Conservation (phyloP, 2,888 invertebrate species). For the Xestobium rufovillosum region DNA sequence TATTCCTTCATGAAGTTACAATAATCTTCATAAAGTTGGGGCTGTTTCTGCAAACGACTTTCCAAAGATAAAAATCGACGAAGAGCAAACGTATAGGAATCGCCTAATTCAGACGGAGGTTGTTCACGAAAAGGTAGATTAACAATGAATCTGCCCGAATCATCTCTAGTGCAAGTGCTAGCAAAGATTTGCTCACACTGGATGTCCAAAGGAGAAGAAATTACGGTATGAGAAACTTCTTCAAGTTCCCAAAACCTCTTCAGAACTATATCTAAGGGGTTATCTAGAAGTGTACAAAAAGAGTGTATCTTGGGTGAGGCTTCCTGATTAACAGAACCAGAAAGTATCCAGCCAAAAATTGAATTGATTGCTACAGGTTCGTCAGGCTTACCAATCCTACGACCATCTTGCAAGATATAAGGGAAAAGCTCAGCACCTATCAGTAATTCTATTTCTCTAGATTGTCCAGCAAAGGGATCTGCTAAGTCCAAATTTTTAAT, state of each 20-base stretch:
- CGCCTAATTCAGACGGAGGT: not conserved
- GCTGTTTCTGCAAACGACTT: not conserved
- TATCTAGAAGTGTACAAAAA: too few relatives aligned
- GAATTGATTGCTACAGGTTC: slow-evolving; percentile 1
- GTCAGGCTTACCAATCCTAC: not conserved
- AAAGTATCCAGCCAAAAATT: slow-evolving; percentile 1
- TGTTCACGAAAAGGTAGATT: not conserved
- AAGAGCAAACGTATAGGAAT: not conserved
- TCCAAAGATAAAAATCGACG: not conserved
- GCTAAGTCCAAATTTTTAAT: not conserved
- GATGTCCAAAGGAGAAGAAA: not conserved
- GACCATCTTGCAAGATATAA: too few relatives aligned
- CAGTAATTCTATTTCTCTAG: too few relatives aligned
- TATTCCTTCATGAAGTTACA: slow-evolving; percentile 16
- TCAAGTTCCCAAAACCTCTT: slow-evolving; percentile 5
- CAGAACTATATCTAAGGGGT: not conserved
- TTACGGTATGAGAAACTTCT: not conserved
- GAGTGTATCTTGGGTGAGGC: too few relatives aligned
- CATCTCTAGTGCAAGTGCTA: not conserved
- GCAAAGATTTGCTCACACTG: slow-evolving; percentile 1
- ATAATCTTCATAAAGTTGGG: not conserved
- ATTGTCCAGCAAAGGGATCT: too few relatives aligned
- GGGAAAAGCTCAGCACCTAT: too few relatives aligned
- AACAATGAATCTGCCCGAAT: slow-evolving; percentile 4
- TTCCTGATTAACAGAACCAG: too few relatives aligned